These are phyloP conservation scores for Leptocoma aspasia DNA, from an alignment of 2,113 vertebrate species.

Conservation along the genomic window DNA sequence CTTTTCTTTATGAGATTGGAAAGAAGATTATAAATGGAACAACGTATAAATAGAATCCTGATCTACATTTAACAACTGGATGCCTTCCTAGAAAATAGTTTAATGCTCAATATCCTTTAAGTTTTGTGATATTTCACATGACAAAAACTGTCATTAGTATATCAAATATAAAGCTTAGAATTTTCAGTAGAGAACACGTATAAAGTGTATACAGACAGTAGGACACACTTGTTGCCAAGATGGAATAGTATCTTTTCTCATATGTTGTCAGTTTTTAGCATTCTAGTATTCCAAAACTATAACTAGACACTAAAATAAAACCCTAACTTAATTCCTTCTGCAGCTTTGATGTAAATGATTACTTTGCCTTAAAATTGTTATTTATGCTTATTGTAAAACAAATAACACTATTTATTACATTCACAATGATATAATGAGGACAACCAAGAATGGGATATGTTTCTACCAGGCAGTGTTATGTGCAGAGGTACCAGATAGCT, in stretches of 20 bases:
- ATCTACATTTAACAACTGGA: constrained; percentile 16
- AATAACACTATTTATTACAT: not conserved
- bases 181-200: not conserved
- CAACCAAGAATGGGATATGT: not conserved
- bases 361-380: not conserved
- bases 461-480: not conserved
- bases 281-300: not conserved
- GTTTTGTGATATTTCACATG: not conserved
- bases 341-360: not conserved
- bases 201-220: not conserved
- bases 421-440: not conserved
- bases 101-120: not conserved
- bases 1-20: constrained; percentile 57
- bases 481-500: not conserved
- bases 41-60: constrained; percentile 39
- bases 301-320: not conserved
- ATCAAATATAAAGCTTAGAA: not conserved
- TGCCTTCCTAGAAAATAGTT: constrained; percentile 9
- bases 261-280: not conserved
- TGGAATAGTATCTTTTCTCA: not conserved
- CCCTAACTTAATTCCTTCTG: not conserved
- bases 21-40: constrained; percentile 36
- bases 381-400: not conserved
- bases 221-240: not conserved
- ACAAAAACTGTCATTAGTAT: not conserved